Conservation (phyloP, 2,113 vertebrate species). For the Girardinichthys multiradiatus region DNA sequence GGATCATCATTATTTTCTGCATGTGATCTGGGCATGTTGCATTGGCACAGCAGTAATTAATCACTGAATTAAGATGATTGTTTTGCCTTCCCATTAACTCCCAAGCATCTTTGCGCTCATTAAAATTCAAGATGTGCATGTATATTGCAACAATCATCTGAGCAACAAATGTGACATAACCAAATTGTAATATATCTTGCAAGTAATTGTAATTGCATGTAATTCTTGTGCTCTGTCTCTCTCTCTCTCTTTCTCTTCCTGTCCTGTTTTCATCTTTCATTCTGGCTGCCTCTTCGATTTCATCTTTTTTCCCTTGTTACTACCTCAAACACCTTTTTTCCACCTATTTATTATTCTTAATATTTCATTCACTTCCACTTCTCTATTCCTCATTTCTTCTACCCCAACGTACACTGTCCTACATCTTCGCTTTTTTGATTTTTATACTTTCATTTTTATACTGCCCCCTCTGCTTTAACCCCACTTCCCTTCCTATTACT, state of each 20-base stretch:
- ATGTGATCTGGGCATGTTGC: slow-evolving; percentile 66
- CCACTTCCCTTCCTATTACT: slow-evolving; percentile 67
- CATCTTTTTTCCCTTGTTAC: slow-evolving; percentile 35
- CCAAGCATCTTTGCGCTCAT: slow-evolving; percentile 34
- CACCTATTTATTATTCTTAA: not conserved
- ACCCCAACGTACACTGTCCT: slow-evolving; percentile 18
- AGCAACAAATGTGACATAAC: slow-evolving; percentile 69
- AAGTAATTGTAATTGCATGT: slow-evolving; percentile 95
- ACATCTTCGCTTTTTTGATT: slow-evolving; percentile 59
- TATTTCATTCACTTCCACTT: not conserved
- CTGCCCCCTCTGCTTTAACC: slow-evolving; percentile 52
- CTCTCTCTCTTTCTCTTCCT: slow-evolving; percentile 58
- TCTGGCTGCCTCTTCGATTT: slow-evolving; percentile 61
- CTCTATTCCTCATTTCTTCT: not conserved
- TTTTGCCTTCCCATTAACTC: slow-evolving; percentile 63
- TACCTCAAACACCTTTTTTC: slow-evolving; percentile 19
- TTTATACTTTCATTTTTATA: slow-evolving; percentile 70
- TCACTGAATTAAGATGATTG: slow-evolving; percentile 47
- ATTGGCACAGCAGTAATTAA: slow-evolving; percentile 54
- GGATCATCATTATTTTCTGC: slow-evolving; percentile 52
- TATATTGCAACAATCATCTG: slow-evolving; percentile 54
- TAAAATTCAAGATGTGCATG: slow-evolving; percentile 74
- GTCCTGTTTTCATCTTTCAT: slow-evolving; percentile 32
- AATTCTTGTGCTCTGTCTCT: slow-evolving; percentile 80
- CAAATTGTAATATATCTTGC: slow-evolving; percentile 76